Base-by-base conservation (phyloP, 64 coral and sea anemone species). In the Trachythela sp. region DNA sequence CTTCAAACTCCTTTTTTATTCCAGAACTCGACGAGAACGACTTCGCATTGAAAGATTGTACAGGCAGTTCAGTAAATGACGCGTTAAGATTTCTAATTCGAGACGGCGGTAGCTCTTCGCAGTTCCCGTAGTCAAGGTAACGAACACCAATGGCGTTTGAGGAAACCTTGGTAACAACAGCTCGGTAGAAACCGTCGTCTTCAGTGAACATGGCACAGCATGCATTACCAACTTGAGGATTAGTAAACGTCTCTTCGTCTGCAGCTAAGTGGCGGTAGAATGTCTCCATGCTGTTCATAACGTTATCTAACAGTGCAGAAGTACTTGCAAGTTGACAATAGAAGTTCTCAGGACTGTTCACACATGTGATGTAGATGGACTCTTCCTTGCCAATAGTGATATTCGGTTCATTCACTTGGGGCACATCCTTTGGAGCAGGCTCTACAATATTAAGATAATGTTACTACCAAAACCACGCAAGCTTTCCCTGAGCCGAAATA, bases 171-270 rank as follows among this genome's bases (percentile, higher is more conserved):
- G 85, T 68, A 14, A 95, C 75, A 40, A 70, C 84, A 1, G 93
- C 95, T 71, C 95, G 91, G 56, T 97, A 97, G 92, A 92, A 97
- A n/a, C 93, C 95, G 89, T 94, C 88, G 54, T 97, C 95, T 39
- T 86, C 40, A 4, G 90, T 84, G 77, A 94, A 97, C 71, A 88
- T 94, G 34, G 95, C 88, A 20, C 85, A 67, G 87, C 95, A 97
- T 40, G 88, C 88, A 39, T 85, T 48, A 20, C 91, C 93, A 71
- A 91, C 88, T 32, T 83, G 71, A 8, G 93, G 95, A 15, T 40
- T 32, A 7, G 43, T 9, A 38, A 94, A 24, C 60, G 64, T 39
- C 9, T 92, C 77, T 48, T 97, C 85, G 11, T 86, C 52, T 17
- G 54, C 48, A 43, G 72, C 32, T 41, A 97, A 41, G 24, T 13